Conservation (phyloP, 2,113 vertebrate genomes). For the Oceanodroma tethys region DNA sequence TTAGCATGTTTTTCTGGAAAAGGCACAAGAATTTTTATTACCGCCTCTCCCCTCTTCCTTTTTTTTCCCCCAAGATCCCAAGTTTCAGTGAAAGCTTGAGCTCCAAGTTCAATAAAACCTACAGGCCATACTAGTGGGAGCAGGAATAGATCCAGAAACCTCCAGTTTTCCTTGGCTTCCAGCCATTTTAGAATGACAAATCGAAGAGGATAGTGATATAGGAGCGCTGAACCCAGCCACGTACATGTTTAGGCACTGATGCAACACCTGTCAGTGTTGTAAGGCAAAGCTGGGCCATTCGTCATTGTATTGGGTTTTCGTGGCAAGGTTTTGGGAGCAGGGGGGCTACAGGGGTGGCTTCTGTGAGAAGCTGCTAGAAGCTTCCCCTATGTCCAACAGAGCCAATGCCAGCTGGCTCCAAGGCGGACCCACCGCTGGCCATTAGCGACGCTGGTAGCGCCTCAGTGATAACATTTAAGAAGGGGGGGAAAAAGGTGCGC, state of each 20-base stretch:
- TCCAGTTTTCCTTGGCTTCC: neutral
- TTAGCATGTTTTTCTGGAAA: neutral
- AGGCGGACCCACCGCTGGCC: too few species aligned
- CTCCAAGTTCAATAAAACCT: neutral
- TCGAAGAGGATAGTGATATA: neutral
- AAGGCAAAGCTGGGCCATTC: neutral
- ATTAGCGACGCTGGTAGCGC: too few species aligned
- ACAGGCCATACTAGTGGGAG: neutral
- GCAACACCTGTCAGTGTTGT: neutral
- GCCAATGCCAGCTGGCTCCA: too few species aligned
- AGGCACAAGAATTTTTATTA: neutral
- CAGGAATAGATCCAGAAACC: neutral
- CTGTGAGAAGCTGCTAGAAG: too few species aligned
- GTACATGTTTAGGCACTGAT: neutral
- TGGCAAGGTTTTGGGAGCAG: too few species aligned
- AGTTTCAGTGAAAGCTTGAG: neutral
- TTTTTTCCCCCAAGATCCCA: neutral
- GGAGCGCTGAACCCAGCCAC: neutral
- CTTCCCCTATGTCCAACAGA: too few species aligned
- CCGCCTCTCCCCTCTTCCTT: neutral
- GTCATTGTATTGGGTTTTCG: neutral
- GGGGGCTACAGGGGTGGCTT: too few species aligned
- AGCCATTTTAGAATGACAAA: neutral
- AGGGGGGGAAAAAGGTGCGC: too few species aligned
- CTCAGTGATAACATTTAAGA: too few species aligned